phyloP scores from a whole-genome alignment of 2,797 vertebrate genomes.

The Malacoctenus gilli region DNA sequence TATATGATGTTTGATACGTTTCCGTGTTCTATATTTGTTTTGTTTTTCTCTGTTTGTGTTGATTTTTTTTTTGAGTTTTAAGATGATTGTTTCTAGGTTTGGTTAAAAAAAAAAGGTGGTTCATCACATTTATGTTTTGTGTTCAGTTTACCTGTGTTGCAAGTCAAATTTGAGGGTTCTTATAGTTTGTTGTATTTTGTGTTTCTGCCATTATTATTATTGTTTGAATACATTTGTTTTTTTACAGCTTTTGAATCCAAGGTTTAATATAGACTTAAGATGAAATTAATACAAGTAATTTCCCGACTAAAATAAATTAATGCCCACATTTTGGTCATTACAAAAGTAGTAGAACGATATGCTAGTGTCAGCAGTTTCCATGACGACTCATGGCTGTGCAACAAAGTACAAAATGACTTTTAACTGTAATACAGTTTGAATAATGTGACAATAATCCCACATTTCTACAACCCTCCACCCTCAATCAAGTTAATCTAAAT shows the following conservation, averaged over 20 bases:
- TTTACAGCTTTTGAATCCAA: neutral
- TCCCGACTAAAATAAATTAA: no score
- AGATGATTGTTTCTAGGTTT: constrained; percentile 23
- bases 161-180: constrained; percentile 22
- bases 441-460: no score
- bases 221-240: constrained; percentile 4
- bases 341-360: no score
- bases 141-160: constrained; percentile 7
- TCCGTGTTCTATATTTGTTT: constrained; percentile 31
- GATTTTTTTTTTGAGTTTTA: constrained; percentile 32
- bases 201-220: constrained; percentile 24
- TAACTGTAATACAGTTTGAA: no score
- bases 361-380: no score
- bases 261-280: neutral
- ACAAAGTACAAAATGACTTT: no score
- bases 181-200: constrained; percentile 29
- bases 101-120: constrained; percentile 16
- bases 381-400: no score
- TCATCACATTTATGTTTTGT: constrained; percentile 38
- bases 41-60: constrained; percentile 25
- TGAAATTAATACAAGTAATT: no score
- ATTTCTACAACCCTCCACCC: no score
- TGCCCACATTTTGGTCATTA: no score
- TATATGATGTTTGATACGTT: constrained; percentile 50
- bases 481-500: no score